Evolutionary conservation across 2,797 vertebrate genomes (phyloP), one percentile per base, ranked within the genome.

Genomic region (Neopelma chrysocephalum): DNA sequence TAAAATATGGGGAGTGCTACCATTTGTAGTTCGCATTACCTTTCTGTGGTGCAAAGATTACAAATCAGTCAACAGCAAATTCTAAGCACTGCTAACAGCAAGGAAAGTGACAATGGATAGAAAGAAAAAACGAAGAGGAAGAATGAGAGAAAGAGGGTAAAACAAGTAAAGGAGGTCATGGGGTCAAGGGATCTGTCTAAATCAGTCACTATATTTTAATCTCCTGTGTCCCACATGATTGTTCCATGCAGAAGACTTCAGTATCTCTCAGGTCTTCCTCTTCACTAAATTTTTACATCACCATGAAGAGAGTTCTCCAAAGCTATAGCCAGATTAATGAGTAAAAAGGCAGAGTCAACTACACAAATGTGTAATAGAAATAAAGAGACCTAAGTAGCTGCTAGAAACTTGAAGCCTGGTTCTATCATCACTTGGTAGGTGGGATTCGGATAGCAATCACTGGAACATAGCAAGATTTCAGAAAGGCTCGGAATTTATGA

Each of bases 401-500:
- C 40, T 82, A 85, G 78, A 64, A 87, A 77, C 29, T n/a, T 89
- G 70, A 86, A 82, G 61, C 13, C 58, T 62, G 26, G 21, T 62
- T 93, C 94, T 90, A 76, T 94, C 91, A 95, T 84, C 66, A 6
- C 79, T 94, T 90, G 53, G 80, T 83, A 93, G 71, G 69, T 87
- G 91, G 89, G 87, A 94, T 78, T 76, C 1, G 0, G 87, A 88
- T 43, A 91, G 69, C 31, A 78, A 77, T 86, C 22, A 0, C 8
- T 86, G 84, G 61, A 95, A 92, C 50, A 83, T 6, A 66, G 26
- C 26, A 81, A 57, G 65, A 87, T 88, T 91, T 91, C 91, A 90
- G 50, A 76, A 91, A 43, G 38, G 5, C 53, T 93, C 79, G 85
- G 64, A 68, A 95, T 96, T 96, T 96, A 96, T 88, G 91, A 72